Base-by-base conservation (phyloP, 2,113 vertebrate species). In the Ursus arctos region DNA sequence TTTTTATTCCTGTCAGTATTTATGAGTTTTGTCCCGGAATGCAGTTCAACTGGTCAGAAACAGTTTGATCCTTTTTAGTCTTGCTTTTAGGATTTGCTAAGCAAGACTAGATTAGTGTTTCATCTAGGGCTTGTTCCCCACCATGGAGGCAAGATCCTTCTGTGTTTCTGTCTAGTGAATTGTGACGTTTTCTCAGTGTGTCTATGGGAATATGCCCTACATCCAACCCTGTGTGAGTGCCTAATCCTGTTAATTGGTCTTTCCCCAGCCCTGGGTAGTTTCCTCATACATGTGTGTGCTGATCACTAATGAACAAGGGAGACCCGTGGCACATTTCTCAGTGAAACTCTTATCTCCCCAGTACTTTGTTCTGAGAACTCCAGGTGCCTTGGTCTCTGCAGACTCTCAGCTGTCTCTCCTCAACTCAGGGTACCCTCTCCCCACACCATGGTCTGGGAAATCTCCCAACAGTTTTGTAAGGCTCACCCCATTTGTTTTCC, bases 11-110 rank as follows among this genome's bases (percentile, higher is more conserved):
- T 88, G n/a, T 82, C 36, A 33, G 33, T 81, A 81, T 77, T 92
- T 51, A 82, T 94, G 53, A 88, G 10, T n/a, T 76, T 87, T 83
- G 28, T 79, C 59, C 53, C 63, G 3, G 1, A n/a, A 76, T 86
- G 40, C 5, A 67, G 21, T 71, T 85, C 74, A 93, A 59, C 71
- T 92, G 40, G 12, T 71, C 12, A 74, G 77, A 88, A 90, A 63
- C 53, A 69, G 49, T 80, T 12, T 57, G 26, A 80, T 63, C 51
- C 15, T 11, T 91, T 94, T 79, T 43, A 51, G 26, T 69, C 53
- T 82, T 88, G 74, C 10, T 72, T 86, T 96, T 79, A 94, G 72
- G 63, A 85, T 81, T 86, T 72, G 49, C 79, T 67, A 79, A 67
- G 1, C n/a, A 76, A 76, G 22, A 49, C 2, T 24, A 28, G 40